Percentiles rank a stretch among this genome's conserved stretches.
phyloP scores from a whole-genome alignment of 2,113 vertebrate species.

The Daubentonia madagascariensis region DNA sequence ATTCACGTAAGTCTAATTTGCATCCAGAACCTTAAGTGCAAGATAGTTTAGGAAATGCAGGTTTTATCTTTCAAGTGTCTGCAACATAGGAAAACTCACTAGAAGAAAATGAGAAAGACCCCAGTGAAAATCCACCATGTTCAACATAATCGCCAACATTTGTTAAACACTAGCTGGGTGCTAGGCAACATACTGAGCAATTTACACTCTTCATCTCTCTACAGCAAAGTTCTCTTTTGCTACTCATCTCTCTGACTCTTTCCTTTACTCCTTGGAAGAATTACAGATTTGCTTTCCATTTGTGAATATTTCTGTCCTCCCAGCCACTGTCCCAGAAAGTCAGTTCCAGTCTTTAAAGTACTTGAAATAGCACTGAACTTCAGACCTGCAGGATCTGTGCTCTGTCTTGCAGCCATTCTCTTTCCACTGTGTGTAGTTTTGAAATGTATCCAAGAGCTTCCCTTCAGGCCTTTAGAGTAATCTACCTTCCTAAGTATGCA shows the following conservation, averaged over 20 bases:
- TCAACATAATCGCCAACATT: neutral
- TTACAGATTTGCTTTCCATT: neutral
- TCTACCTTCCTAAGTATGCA: neutral
- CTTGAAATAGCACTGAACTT: neutral
- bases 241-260: neutral
- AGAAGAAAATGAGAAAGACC: neutral
- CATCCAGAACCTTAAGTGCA: neutral
- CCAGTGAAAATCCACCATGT: neutral
- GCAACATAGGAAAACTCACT: neutral
- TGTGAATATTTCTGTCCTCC: neutral
- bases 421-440: neutral
- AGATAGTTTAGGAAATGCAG: neutral
- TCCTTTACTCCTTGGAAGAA: neutral
- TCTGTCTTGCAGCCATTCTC: neutral
- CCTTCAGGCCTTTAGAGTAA: neutral
- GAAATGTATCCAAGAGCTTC: constrained; percentile 6
- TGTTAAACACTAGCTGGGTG: neutral
- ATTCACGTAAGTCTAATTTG: neutral
- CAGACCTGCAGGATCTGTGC: neutral
- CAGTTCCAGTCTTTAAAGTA: neutral
- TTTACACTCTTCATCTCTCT: neutral
- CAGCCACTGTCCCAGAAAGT: neutral
- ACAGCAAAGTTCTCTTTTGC: neutral
- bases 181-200: neutral
- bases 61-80: neutral